Percentiles rank a stretch among this genome's conserved stretches.
These are phyloP conservation scores for Hirudo medicinalis DNA, from an alignment of 1,140 invertebrate species.

Conservation along the genomic window DNA sequence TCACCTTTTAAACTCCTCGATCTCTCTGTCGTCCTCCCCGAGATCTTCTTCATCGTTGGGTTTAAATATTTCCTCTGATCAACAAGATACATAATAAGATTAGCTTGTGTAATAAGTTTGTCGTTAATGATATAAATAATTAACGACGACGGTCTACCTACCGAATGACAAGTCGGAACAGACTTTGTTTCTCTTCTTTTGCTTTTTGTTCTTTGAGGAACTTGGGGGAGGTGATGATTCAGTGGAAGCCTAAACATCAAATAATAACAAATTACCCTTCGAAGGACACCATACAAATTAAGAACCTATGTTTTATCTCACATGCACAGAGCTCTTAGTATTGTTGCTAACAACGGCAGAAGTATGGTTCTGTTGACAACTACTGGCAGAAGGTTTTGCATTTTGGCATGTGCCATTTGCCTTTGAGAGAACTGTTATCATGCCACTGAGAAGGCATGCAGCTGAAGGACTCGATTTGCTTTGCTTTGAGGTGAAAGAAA, in stretches of 20 bases:
- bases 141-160: neutral
- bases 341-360: too few species aligned
- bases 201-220: neutral
- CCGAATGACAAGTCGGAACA: neutral
- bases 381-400: constrained; percentile 27
- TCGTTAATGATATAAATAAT: neutral
- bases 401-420: constrained; percentile 23
- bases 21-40: constrained; percentile 58
- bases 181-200: constrained; percentile 1
- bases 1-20: constrained; percentile 60
- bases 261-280: too few species aligned
- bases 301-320: too few species aligned
- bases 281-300: too few species aligned
- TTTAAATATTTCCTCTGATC: constrained; percentile 61
- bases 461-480: too few species aligned
- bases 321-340: too few species aligned
- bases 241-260: neutral
- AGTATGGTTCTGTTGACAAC: too few species aligned
- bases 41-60: constrained; percentile 61
- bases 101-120: neutral
- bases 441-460: too few species aligned
- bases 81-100: neutral
- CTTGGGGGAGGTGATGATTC: neutral
- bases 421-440: too few species aligned
- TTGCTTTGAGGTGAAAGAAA: too few species aligned